phyloP scores from a whole-genome alignment of 2,113 vertebrate genomes.

The Chaenocephalus aceratus region DNA sequence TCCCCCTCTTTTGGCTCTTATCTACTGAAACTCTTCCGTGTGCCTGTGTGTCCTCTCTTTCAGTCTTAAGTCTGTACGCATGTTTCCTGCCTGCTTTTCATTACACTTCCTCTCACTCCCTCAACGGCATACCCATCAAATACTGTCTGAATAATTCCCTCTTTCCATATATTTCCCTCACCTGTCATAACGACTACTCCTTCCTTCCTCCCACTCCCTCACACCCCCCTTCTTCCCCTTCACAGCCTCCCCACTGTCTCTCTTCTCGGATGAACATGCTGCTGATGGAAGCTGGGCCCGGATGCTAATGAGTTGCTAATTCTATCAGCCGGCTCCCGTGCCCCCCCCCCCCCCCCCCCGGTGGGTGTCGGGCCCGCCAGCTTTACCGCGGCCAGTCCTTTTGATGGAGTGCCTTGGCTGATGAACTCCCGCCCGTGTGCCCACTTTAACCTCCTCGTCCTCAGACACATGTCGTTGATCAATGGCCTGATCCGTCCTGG shows the following conservation, averaged over 20 bases:
- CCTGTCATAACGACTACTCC: slow-evolving; percentile 10
- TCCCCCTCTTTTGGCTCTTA: slow-evolving; percentile 22
- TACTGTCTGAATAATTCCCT: slow-evolving; percentile 17
- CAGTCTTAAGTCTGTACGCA: slow-evolving; percentile 26
- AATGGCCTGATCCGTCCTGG: slow-evolving; percentile 45
- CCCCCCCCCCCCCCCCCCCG: slow-evolving; percentile 41
- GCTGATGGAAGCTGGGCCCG: slow-evolving; percentile 58
- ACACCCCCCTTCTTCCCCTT: slow-evolving; percentile 1
- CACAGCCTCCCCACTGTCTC: slow-evolving; percentile 26
- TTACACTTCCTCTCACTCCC: slow-evolving; percentile 29
- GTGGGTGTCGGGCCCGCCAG: slow-evolving; percentile 51
- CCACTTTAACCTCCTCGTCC: slow-evolving; percentile 62
- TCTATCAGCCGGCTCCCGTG: slow-evolving; percentile 64
- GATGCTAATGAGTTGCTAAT: slow-evolving; percentile 81
- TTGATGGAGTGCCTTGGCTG: slow-evolving; percentile 67
- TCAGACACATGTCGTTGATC: slow-evolving; percentile 63
- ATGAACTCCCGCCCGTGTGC: slow-evolving; percentile 57
- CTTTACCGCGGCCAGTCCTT: slow-evolving; percentile 49
- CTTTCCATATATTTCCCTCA: slow-evolving; percentile 18
- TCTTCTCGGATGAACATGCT: slow-evolving; percentile 55
- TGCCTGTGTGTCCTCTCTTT: slow-evolving; percentile 30
- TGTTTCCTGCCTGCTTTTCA: slow-evolving; percentile 3
- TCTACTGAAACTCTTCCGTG: slow-evolving; percentile 10
- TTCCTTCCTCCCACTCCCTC: background rate
- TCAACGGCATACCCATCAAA: slow-evolving; percentile 25